Conservation (phyloP, 2,888 invertebrate genomes). For the Caenorhabditis japonica region DNA sequence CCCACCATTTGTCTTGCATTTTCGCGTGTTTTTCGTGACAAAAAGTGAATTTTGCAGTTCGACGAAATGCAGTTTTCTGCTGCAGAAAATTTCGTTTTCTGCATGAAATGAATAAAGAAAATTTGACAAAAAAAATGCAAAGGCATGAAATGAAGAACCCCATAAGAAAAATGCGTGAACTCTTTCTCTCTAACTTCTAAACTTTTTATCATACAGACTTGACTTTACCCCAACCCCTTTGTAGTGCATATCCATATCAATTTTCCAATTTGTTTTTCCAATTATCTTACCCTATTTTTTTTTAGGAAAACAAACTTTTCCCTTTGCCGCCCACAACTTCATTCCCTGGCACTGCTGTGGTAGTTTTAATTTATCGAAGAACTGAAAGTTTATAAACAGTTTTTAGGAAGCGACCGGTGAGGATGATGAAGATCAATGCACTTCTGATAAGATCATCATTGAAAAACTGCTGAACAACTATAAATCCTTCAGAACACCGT, state of each 20-base stretch:
- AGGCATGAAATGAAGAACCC: too few relatives aligned
- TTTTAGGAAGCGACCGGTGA: constrained; percentile 28
- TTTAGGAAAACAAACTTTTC: constrained; percentile 61
- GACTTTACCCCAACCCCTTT: too few relatives aligned
- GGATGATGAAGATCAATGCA: constrained; percentile 64
- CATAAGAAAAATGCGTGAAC: neutral
- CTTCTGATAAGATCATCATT: constrained; percentile 70
- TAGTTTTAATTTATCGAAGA: constrained; percentile 4
- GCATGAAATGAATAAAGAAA: too few relatives aligned
- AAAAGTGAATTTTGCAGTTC: too few relatives aligned
- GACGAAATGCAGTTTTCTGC: too few relatives aligned
- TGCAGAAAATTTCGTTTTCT: too few relatives aligned
- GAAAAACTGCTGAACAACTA: constrained; percentile 68
- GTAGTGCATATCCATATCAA: constrained; percentile 16
- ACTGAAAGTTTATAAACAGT: neutral
- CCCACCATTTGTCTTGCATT: too few relatives aligned
- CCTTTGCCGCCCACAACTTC: constrained; percentile 51
- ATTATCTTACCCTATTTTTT: constrained; percentile 12
- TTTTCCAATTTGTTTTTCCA: constrained; percentile 2
- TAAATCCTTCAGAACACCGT: constrained; percentile 68
- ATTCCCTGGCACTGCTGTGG: constrained; percentile 41
- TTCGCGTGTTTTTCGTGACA: neutral
- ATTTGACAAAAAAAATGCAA: too few relatives aligned
- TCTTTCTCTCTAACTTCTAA: constrained; percentile 9
- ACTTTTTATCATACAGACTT: too few relatives aligned